phyloP scores from a whole-genome alignment of 2,888 invertebrate species.

The Gibbula magus region DNA sequence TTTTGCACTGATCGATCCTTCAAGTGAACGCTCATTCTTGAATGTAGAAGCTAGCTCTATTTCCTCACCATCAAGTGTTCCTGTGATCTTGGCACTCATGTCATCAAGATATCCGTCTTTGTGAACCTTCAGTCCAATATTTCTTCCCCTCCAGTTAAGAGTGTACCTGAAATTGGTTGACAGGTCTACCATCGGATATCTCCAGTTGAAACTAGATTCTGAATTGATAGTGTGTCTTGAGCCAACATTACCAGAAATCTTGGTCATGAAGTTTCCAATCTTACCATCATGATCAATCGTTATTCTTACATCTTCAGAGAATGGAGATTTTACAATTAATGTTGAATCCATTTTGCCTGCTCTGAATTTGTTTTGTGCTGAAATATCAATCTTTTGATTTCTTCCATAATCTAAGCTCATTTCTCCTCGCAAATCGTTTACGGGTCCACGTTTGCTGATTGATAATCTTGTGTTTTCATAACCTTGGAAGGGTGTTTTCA shows the following conservation, averaged over 20 bases:
- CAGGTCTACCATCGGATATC: not conserved
- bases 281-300: slow-evolving; percentile 41
- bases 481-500: slow-evolving; percentile 30
- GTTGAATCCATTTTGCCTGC: not conserved
- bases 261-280: slow-evolving; percentile 35
- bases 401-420: slow-evolving; percentile 1
- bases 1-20: slow-evolving; percentile 27
- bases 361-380: not conserved
- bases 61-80: not conserved
- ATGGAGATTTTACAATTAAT: slow-evolving; percentile 38
- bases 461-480: slow-evolving; percentile 29
- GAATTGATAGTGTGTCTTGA: not conserved
- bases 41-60: not conserved
- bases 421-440: not conserved
- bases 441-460: slow-evolving; percentile 2
- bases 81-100: slow-evolving; percentile 13
- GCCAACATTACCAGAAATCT: slow-evolving; percentile 21
- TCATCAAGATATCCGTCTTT: slow-evolving; percentile 10
- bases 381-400: not conserved
- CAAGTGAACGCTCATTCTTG: not conserved
- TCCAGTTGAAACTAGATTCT: not conserved
- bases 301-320: slow-evolving; percentile 37
- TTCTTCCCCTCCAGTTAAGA: not conserved
- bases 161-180: not conserved
- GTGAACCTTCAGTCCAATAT: slow-evolving; percentile 16